Conservation (phyloP, 2,113 vertebrate genomes). For the Serilophus lunatus region DNA sequence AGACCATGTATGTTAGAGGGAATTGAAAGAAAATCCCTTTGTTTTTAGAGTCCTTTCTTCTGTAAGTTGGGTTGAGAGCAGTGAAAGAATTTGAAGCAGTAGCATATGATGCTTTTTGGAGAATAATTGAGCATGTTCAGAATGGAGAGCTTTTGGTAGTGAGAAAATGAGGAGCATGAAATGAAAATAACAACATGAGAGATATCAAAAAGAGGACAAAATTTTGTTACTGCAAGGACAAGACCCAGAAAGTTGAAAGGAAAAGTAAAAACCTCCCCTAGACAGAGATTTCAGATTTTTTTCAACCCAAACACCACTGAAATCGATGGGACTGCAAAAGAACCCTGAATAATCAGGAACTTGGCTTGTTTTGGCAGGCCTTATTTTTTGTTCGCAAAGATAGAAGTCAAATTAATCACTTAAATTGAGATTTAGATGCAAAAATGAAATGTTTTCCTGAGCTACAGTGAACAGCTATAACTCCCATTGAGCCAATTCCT, state of each 20-base stretch:
- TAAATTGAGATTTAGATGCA: not conserved
- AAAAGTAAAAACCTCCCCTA: not conserved
- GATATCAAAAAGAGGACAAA: not conserved
- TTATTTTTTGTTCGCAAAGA: not conserved
- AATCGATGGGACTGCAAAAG: not conserved
- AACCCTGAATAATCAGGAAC: not conserved
- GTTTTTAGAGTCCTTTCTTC: not conserved
- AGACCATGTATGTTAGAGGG: not conserved
- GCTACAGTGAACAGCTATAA: not conserved
- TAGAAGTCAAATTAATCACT: not conserved
- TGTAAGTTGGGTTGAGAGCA: not conserved
- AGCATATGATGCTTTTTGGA: not conserved
- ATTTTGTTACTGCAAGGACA: not conserved
- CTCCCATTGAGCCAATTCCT: not conserved
- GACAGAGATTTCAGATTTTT: not conserved
- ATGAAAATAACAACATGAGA: not conserved
- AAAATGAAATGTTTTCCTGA: not conserved
- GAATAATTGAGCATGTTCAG: not conserved
- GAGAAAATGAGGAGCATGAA: not conserved
- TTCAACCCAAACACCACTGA: not conserved
- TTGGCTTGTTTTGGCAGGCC: not conserved
- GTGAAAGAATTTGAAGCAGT: not conserved
- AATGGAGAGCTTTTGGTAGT: not conserved
- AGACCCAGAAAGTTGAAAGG: not conserved
- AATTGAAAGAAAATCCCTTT: not conserved